phyloP scores from a whole-genome alignment of 2,888 invertebrate species.

The Drosophila pseudotalamancana region DNA sequence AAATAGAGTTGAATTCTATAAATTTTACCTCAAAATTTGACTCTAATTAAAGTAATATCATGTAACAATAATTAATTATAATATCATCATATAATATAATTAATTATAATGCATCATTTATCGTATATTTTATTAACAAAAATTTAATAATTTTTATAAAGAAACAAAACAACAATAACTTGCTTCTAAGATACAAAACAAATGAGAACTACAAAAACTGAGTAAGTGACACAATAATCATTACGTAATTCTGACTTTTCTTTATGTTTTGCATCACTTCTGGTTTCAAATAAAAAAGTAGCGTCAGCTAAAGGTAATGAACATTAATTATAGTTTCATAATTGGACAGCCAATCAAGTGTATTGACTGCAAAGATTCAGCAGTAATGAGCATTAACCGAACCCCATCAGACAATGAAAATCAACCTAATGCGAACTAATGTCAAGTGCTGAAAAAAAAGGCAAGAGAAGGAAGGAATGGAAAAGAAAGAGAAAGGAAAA shows the following conservation, averaged over 20 bases:
- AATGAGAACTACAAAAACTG: background rate
- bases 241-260: background rate
- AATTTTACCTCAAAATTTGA: no score
- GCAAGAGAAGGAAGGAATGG: no score
- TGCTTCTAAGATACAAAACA: no score
- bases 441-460: slow-evolving; percentile 6
- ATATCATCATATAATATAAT: no score
- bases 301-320: background rate
- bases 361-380: slow-evolving; percentile 14
- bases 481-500: background rate
- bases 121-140: no score
- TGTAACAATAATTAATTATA: no score
- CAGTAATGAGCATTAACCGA: slow-evolving; percentile 18
- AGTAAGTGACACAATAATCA: background rate
- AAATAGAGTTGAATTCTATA: no score
- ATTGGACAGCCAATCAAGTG: slow-evolving; percentile 25
- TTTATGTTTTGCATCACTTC: background rate
- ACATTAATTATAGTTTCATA: slow-evolving; percentile 9
- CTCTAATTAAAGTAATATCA: no score
- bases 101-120: no score
- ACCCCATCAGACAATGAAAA: background rate
- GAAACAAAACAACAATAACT: no score
- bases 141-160: no score
- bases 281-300: slow-evolving; percentile 2
- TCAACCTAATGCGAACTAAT: slow-evolving; percentile 12